These are phyloP conservation scores for Tinea trinotella DNA, from an alignment of 2,888 invertebrate genomes.

Conservation along the genomic window DNA sequence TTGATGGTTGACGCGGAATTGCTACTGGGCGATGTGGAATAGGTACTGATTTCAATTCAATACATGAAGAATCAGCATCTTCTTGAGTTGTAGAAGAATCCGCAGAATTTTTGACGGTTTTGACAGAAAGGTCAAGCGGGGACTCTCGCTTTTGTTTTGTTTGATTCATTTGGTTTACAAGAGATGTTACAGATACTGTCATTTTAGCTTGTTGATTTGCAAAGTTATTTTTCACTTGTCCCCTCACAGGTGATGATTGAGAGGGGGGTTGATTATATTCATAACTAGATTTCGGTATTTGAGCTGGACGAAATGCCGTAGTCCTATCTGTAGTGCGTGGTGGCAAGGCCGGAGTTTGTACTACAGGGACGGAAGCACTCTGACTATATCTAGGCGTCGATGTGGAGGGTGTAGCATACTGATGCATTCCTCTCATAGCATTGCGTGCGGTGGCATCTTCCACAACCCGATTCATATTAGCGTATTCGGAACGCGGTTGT, in stretches of 20 bases:
- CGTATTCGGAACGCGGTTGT: slow-evolving; percentile 44
- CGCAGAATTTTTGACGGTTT: slow-evolving; percentile 89
- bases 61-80: slow-evolving; percentile 63
- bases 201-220: slow-evolving; percentile 56
- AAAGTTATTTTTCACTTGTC: slow-evolving; percentile 47
- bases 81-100: slow-evolving; percentile 89
- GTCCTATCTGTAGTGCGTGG: slow-evolving; percentile 29
- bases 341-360: slow-evolving; percentile 42
- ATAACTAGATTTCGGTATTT: slow-evolving; percentile 45
- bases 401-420: slow-evolving; percentile 50
- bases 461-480: slow-evolving; percentile 32
- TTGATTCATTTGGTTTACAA: slow-evolving; percentile 64
- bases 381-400: slow-evolving; percentile 46
- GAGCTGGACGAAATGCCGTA: slow-evolving; percentile 25
- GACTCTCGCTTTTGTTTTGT: slow-evolving; percentile 78
- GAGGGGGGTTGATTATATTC: slow-evolving; percentile 41
- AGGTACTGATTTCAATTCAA: slow-evolving; percentile 46
- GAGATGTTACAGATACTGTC: slow-evolving; percentile 63
- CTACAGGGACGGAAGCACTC: slow-evolving; percentile 37
- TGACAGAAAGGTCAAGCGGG: slow-evolving; percentile 89
- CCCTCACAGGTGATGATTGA: slow-evolving; percentile 51
- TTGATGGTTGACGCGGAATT: slow-evolving; percentile 35
- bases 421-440: slow-evolving; percentile 38
- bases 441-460: slow-evolving; percentile 14
- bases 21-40: slow-evolving; percentile 45